Evolutionary conservation across 2,888 invertebrate genomes (phyloP).

Genomic region (Megamerina dolium): DNA sequence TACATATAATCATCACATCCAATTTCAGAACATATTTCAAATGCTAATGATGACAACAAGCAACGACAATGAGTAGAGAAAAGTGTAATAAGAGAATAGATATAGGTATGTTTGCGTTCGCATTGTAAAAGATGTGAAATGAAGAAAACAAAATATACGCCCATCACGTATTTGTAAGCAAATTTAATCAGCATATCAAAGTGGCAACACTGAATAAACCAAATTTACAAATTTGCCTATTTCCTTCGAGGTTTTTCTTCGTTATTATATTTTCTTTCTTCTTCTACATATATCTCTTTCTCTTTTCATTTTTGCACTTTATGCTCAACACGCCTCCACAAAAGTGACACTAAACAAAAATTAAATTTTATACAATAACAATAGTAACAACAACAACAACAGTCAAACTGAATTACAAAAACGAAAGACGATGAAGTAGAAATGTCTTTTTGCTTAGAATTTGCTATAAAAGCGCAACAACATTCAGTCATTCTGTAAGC

Average conservation of each 20-base stretch:
- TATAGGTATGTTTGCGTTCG: constrained; percentile 11
- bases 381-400: not conserved
- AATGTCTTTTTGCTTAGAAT: no score
- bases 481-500: no score
- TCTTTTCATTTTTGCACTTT: not conserved
- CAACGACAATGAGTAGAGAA: no score
- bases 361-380: not conserved
- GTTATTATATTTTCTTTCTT: not conserved
- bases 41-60: no score
- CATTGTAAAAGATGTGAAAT: constrained; percentile 6
- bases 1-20: no score
- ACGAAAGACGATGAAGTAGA: no score
- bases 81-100: no score
- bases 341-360: constrained; percentile 9
- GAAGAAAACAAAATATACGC: no score
- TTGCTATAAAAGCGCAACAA: no score
- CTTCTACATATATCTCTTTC: not conserved
- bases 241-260: not conserved
- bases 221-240: constrained; percentile 4
- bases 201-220: constrained; percentile 10
- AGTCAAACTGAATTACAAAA: not conserved
- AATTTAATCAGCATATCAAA: constrained; percentile 4
- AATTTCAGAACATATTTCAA: no score
- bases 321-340: not conserved
- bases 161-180: not conserved